Base-by-base conservation (phyloP, 2,113 vertebrate species). In the Prolemur simus region DNA sequence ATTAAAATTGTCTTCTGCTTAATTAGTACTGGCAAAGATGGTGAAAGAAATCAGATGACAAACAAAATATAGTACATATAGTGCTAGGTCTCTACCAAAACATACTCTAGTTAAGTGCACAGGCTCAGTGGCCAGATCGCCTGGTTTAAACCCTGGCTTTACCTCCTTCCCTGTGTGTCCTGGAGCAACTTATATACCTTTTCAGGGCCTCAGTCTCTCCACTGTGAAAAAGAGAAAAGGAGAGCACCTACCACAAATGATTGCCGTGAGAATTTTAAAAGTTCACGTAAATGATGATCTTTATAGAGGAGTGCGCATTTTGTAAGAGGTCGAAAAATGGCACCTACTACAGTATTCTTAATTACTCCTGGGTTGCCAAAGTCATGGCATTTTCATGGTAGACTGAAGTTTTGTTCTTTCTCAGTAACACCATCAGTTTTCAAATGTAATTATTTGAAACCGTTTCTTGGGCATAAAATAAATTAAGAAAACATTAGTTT, bases 401-500 rank as follows among this genome's bases (percentile, higher is more conserved):
- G 15, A 45, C 6, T 54, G 20, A 60, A 13, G 20, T 64, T 81
- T 86, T 64, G 2, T 25, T 77, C n/a, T 74, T 92, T 77, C 42
- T 93, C 80, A 82, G 49, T 39, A 68, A 88, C 1, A 77, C 15
- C 13, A 9, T 21, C n/a, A 47, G 45, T 42, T 37, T 92, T 49
- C 58, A 89, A 84, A 71, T 52, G 23, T 29, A 87, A 83, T 64
- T 80, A 83, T 7, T 21, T 60, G 39, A 84, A 93, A 96, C 10
- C 4, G 60, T 89, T 87, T 54, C 34, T 82, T 63, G 15, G 56
- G 47, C 52, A 87, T 42, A 64, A 84, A 91, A 84, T n/a, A 92
- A 60, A 88, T 69, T 21, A 69, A 68, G 20, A 80, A 96, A 58
- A 88, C 7, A 68, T 63, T 42, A 66, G 37, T 60, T 47, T 77